A percentile compares a stretch with the other conserved stretches of the same genome.
These are phyloP conservation scores for Xiphorhynchus erythropygius DNA, from an alignment of 2,797 vertebrate species.

Conservation along the genomic window DNA sequence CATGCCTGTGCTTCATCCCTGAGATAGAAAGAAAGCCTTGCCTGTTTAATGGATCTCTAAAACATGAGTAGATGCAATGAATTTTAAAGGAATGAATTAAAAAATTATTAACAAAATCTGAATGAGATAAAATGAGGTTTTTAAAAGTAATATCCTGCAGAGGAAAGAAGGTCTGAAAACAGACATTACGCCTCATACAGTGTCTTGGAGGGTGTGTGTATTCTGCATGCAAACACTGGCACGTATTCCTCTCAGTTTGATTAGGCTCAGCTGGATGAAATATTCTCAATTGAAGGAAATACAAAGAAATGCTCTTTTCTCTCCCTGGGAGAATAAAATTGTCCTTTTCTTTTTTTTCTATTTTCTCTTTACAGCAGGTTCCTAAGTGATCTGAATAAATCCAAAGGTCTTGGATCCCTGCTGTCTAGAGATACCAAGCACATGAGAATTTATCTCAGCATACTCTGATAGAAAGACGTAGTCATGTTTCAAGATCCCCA, in stretches of 20 bases:
- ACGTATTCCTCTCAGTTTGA: neutral
- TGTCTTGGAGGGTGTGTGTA: neutral
- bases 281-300: neutral
- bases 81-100: neutral
- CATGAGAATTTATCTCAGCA: neutral
- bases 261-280: constrained; percentile 48
- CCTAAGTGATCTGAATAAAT: constrained; percentile 4
- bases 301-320: constrained; percentile 12
- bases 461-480: neutral
- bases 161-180: neutral
- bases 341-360: neutral
- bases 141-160: neutral
- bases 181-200: neutral
- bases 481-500: neutral
- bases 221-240: neutral
- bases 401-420: neutral
- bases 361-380: neutral
- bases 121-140: neutral
- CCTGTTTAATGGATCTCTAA: neutral
- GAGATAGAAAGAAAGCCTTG: neutral
- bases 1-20: neutral
- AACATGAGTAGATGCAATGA: neutral
- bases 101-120: neutral
- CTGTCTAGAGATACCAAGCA: neutral
- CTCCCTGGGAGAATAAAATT: neutral